phyloP scores from a whole-genome alignment of 2,797 vertebrate species.

The Strix occidentalis region DNA sequence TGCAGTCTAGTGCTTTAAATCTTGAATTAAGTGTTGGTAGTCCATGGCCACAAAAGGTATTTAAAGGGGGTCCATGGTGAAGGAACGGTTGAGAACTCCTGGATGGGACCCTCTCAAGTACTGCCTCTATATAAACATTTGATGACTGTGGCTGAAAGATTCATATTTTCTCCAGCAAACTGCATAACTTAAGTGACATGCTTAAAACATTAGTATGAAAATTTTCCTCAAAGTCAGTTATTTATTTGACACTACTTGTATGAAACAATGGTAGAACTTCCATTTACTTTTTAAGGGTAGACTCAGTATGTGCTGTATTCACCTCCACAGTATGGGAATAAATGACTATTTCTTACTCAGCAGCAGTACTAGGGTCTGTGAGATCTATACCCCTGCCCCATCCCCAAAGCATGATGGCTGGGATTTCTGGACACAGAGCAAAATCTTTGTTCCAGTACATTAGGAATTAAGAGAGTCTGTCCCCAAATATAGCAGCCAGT shows the following conservation, averaged over 20 bases:
- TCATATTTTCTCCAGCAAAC: neutral
- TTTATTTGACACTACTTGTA: neutral
- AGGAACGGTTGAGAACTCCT: too few species aligned
- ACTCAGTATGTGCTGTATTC: neutral
- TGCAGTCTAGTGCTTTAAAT: too few species aligned
- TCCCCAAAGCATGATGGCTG: neutral
- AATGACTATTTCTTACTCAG: neutral
- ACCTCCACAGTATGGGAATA: too few species aligned
- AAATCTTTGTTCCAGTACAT: neutral
- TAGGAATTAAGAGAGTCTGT: neutral
- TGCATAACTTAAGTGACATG: neutral
- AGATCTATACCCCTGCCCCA: neutral
- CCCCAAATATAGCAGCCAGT: neutral
- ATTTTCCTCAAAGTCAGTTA: neutral
- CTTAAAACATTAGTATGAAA: neutral
- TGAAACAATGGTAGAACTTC: fast-evolving
- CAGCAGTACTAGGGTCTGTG: neutral
- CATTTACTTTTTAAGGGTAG: neutral
- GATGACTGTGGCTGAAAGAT: neutral
- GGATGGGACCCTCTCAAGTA: neutral
- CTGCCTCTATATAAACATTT: neutral
- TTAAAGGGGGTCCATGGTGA: too few species aligned
- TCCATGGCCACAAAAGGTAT: too few species aligned
- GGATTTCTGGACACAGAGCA: neutral
- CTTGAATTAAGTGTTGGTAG: too few species aligned